Percentiles rank a stretch among this genome's conserved stretches.
Conservation (phyloP, 2,797 vertebrate genomes). For the Hoplostethus atlanticus region DNA sequence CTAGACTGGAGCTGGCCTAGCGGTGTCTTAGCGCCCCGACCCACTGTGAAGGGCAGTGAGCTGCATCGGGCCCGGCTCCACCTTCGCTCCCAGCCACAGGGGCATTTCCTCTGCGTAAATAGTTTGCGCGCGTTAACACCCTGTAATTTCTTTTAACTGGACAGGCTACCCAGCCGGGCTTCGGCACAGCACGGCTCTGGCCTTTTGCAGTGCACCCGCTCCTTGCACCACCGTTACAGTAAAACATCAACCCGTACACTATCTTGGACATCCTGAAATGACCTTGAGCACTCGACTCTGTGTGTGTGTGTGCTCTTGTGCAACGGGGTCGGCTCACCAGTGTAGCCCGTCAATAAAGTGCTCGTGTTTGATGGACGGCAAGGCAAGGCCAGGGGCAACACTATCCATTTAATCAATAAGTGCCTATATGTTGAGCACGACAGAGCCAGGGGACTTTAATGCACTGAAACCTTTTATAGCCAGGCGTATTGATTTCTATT, state of each 20-base stretch:
- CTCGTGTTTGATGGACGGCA: constrained; percentile 59
- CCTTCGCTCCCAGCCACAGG: constrained; percentile 5
- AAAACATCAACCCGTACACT: constrained; percentile 13
- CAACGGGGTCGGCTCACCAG: neutral
- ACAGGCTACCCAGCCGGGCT: constrained; percentile 14
- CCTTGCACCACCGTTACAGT: constrained; percentile 9
- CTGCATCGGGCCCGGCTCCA: constrained; percentile 42
- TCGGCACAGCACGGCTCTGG: constrained; percentile 7
- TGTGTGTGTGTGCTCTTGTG: neutral
- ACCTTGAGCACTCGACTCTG: constrained; percentile 11
- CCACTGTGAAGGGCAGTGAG: constrained; percentile 36
- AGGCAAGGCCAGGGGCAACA: constrained; percentile 33
- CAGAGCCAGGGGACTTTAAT: constrained; percentile 45
- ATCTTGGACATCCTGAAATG: neutral
- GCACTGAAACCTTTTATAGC: constrained; percentile 58
- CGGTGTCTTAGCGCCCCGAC: constrained; percentile 54
- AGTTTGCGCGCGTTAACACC: constrained; percentile 62
- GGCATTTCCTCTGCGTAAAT: constrained; percentile 54
- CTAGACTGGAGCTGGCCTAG: constrained; percentile 13
- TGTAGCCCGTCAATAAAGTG: constrained; percentile 46
- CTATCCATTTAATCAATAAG: constrained; percentile 62
- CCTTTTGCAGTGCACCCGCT: constrained; percentile 19
- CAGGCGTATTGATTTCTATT: constrained; percentile 60
- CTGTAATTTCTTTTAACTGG: constrained; percentile 57
- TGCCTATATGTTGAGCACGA: constrained; percentile 47